Evolutionary conservation across 2,888 invertebrate genomes (phyloP).

Genomic region (Zygogramma bicolorata): DNA sequence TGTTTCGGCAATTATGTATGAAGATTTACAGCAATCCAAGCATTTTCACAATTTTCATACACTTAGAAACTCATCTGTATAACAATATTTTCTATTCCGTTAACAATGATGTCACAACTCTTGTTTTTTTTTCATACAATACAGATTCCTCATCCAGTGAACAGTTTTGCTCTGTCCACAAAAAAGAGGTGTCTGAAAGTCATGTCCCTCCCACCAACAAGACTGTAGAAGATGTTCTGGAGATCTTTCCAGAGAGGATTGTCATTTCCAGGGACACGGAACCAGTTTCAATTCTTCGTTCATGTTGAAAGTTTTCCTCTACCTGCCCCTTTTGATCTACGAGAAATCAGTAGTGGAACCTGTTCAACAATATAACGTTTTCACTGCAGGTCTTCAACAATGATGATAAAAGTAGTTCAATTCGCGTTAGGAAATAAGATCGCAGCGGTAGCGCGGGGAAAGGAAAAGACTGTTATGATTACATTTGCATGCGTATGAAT

Average conservation of each 20-base stretch:
- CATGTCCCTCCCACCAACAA: conserved; percentile 56
- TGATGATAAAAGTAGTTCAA: background rate
- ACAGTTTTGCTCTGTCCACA: background rate
- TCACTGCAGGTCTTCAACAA: background rate
- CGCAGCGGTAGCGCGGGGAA: too few relatives aligned
- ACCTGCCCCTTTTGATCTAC: conserved; percentile 48
- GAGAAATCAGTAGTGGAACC: conserved; percentile 51
- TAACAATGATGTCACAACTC: conserved; percentile 3
- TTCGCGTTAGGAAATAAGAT: too few relatives aligned
- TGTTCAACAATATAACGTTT: conserved; percentile 43
- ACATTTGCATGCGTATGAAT: too few relatives aligned
- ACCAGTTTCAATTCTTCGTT: too few relatives aligned
- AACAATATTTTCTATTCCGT: background rate
- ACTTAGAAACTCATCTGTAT: background rate
- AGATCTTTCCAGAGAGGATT: conserved; percentile 51
- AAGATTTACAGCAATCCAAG: background rate
- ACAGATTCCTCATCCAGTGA: conserved; percentile 28
- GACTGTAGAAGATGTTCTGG: conserved; percentile 47
- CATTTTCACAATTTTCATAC: background rate
- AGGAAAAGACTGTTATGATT: too few relatives aligned
- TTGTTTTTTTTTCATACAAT: background rate
- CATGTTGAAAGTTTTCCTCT: conserved; percentile 46
- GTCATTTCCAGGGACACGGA: background rate
- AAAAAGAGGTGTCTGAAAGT: background rate
- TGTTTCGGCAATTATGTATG: background rate